Conservation (phyloP, 2,888 invertebrate genomes). For the Lysandra bellargus region DNA sequence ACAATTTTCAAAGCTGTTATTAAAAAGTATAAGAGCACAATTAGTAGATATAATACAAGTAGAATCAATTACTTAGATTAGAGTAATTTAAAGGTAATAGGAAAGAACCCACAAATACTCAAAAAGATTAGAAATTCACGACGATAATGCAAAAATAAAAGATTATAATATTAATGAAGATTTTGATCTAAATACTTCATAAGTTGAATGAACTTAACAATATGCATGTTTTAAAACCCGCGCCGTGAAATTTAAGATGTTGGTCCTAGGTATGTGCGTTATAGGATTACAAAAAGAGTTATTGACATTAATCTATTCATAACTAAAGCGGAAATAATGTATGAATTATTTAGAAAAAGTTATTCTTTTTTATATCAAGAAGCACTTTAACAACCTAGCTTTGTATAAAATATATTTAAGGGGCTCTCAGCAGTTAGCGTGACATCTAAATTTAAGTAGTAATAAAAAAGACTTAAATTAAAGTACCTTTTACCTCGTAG, state of each 20-base stretch:
- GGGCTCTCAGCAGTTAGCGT: too few species aligned
- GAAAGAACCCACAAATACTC: too few species aligned
- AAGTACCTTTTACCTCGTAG: too few species aligned
- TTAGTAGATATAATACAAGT: not conserved
- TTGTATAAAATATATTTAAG: not conserved
- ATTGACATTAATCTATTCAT: not conserved
- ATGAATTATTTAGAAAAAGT: not conserved
- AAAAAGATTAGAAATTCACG: not conserved
- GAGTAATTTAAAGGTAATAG: not conserved
- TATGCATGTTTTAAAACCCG: not conserved
- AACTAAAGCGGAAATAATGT: not conserved
- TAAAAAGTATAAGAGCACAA: not conserved
- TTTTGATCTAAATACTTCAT: not conserved
- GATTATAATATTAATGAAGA: not conserved
- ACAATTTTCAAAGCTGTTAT: not conserved
- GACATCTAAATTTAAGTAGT: too few species aligned
- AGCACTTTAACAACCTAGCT: not conserved
- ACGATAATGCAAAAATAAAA: too few species aligned
- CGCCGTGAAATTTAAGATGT: not conserved
- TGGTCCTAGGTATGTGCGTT: not conserved
- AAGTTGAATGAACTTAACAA: not conserved
- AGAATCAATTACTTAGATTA: not conserved
- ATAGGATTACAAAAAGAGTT: not conserved
- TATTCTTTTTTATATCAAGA: not conserved
- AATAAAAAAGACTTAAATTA: too few species aligned